Evolutionary conservation across 2,888 invertebrate species (phyloP).

Genomic region (Carabus problematicus): DNA sequence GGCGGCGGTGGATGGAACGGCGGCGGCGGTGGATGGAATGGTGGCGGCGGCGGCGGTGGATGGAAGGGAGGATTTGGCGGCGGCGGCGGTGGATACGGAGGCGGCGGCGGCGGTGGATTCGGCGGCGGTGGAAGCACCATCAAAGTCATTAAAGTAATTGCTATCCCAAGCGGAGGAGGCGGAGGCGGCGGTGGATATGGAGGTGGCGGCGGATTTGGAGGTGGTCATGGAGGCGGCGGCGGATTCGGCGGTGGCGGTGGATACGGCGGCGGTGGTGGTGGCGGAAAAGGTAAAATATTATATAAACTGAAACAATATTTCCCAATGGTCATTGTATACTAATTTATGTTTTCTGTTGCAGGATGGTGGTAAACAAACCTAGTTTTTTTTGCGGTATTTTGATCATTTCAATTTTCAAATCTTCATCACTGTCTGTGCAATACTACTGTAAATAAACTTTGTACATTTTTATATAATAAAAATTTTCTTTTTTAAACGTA

Average conservation of each 20-base stretch:
- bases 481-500: constrained; percentile 24
- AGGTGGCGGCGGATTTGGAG: constrained; percentile 19
- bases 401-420: constrained; percentile 31
- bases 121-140: constrained; percentile 31
- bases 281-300: constrained; percentile 27
- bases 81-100: constrained; percentile 44
- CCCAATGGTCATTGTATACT: neutral
- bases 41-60: constrained; percentile 47
- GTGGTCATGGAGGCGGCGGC: constrained; percentile 30
- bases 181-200: constrained; percentile 32
- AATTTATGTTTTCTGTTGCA: constrained; percentile 20
- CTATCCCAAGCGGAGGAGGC: constrained; percentile 18
- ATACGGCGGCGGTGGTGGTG: constrained; percentile 28
- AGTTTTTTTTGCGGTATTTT: constrained; percentile 15
- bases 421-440: constrained; percentile 23
- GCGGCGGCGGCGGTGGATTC: constrained; percentile 36
- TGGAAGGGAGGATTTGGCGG: constrained; percentile 45
- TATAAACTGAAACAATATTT: neutral
- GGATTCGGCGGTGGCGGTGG: constrained; percentile 18
- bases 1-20: constrained; percentile 30
- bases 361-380: constrained; percentile 36
- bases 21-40: constrained; percentile 47
- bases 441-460: constrained; percentile 36
- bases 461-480: constrained; percentile 37
- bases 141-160: too few species aligned